Base-by-base conservation (phyloP, 1,140 invertebrate genomes). In the Drepana arcuata region DNA sequence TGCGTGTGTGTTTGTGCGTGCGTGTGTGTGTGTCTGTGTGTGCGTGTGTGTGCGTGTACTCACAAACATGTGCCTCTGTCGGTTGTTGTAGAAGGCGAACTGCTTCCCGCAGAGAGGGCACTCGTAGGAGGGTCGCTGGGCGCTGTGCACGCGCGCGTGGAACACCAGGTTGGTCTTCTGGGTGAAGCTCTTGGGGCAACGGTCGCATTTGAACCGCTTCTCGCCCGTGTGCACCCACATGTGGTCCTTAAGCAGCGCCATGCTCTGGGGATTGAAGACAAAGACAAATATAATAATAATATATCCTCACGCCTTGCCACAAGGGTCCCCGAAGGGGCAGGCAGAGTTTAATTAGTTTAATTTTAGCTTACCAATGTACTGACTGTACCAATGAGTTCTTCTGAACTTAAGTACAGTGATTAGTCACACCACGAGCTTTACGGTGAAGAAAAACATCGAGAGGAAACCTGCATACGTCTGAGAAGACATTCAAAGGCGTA, bases 171-270 rank as follows among this genome's bases (percentile, higher is more conserved):
- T 75, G 0, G 66, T 74, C 41, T 77, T 74, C 60, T 77, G 75
- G 0, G 75, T 75, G 54, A 77, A 80, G 26, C 60, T 69, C 42
- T 78, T 78, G 1, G 64, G 53, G 37, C 70, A 78, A 0, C 57
- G 47, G 14, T 67, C 60, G 42, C 73, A 78, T 14, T 78, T 78
- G 56, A 78, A 78, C 0, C 67, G 52, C 14, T 73, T 74, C 46
- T 72, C 68, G 10, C 73, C 73, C 0, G 73, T 78, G 46, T 78
- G 73, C 0, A 74, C 67, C 69, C 68, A 77, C 72, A 69, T 80
- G 44, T 80, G 75, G 45, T 77, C 70, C 25, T 80, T 80, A 0
- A 80, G 51, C 0, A 80, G 62, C 1, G 74, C 74, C 60, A 64
- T 70, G 24, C 61, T 72, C 68, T 72, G 53, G n/a, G n/a, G n/a